Evolutionary conservation across 2,113 vertebrate genomes (phyloP), one percentile per base, ranked within the genome.

Genomic region (Euleptes europaea): DNA sequence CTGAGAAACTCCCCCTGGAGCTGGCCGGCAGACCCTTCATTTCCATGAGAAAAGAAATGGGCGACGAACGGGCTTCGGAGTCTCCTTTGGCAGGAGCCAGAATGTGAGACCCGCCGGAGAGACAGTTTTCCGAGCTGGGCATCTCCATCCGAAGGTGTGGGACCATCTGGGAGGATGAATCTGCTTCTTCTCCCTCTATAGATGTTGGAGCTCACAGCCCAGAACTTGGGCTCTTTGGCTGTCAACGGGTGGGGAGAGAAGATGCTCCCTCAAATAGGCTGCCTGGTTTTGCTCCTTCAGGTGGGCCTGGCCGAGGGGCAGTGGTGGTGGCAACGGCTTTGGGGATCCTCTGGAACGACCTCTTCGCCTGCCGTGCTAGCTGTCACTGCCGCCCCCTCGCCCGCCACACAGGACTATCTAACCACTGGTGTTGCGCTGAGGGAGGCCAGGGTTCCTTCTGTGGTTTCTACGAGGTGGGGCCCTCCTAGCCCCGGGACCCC

Each of bases 301-400:
- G 73, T 19, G 80, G 33, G 63, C 44, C 66, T 82, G 10, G 79
- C 72, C 7, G 67, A 70, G 65, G 91, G 93, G 54, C 96, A 95
- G 84, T 96, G 95, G 96, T 96, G 93, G 94, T 86, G 54, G 78
- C 63, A 77, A 38, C 33, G 47, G 33, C 85, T 94, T 14, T 96
- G 92, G 94, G 73, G 42, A 4, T 84, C 65, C 31, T 28, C 21
- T 51, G 78, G 49, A 66, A 72, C 92, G 77, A 80, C 65, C 14
- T 7, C 67, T 15, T 31, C 85, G n/a, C 81, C 91, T 31, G 74
- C 54, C 38, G 5, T 44, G 10, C 54, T 33, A 1, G 11, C 44
- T 8, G 60, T 19, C 54, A 76, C 23, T 33, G 6, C 60, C 31
- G 42, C 54, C 1, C 19, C 47, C 26, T 77, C 65, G 23, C 54